Conservation (phyloP, 2,888 invertebrate species). For the Ferrisia virgata region DNA sequence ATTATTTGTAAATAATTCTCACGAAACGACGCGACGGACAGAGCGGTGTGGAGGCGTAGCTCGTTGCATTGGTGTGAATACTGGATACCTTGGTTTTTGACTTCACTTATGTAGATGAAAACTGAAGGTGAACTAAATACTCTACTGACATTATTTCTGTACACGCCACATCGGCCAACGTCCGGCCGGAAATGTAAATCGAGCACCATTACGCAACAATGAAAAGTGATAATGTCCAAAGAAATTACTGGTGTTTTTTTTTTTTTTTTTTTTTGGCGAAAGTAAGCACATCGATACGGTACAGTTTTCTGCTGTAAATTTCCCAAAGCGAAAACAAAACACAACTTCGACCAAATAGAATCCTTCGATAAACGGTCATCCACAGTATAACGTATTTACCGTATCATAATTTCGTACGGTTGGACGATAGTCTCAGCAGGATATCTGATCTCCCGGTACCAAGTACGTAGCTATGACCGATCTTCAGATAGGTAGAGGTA, state of each 20-base stretch:
- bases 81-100: background rate
- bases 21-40: too few relatives aligned
- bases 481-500: too few relatives aligned
- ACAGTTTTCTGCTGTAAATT: background rate
- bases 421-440: background rate
- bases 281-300: background rate
- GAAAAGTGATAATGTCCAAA: background rate
- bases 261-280: background rate
- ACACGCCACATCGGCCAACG: background rate
- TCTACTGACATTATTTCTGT: conserved; percentile 17
- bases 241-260: background rate
- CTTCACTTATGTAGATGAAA: background rate
- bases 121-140: conserved; percentile 22
- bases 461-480: too few relatives aligned
- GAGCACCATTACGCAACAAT: background rate
- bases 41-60: too few relatives aligned
- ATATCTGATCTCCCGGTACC: too few relatives aligned
- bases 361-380: background rate
- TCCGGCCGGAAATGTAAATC: conserved; percentile 24
- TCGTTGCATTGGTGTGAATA: conserved; percentile 1
- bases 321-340: background rate
- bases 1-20: conserved; percentile 11
- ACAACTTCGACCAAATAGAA: too few relatives aligned
- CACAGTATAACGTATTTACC: too few relatives aligned
- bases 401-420: background rate